Evolutionary conservation across 2,888 invertebrate species (phyloP).

Genomic region (Drosophila atripex): DNA sequence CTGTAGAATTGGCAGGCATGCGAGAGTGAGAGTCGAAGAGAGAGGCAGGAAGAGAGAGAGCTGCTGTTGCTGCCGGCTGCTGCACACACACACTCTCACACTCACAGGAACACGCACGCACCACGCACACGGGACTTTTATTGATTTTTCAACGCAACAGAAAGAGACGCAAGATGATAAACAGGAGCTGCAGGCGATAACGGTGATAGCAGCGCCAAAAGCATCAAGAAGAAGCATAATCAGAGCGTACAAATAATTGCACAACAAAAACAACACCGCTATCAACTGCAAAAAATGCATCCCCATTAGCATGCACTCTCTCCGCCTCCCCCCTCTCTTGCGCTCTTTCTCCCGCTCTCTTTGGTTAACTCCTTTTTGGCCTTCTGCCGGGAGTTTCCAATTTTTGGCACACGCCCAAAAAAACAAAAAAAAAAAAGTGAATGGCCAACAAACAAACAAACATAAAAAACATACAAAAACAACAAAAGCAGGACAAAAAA

Average conservation of each 20-base stretch:
- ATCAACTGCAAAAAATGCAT: neutral
- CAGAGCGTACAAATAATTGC: neutral
- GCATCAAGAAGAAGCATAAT: neutral
- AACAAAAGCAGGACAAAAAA: neutral
- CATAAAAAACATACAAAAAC: neutral
- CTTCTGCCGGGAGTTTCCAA: neutral
- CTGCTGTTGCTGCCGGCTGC: conserved; percentile 28
- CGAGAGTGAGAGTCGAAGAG: conserved; percentile 5
- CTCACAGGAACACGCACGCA: neutral
- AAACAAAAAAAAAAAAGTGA: neutral
- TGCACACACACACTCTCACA: conserved; percentile 33
- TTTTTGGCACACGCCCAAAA: conserved; percentile 8
- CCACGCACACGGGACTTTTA: conserved; percentile 36
- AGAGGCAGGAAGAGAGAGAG: conserved; percentile 16
- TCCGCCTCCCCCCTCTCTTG: neutral
- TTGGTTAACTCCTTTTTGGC: conserved; percentile 1
- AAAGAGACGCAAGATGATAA: conserved; percentile 15
- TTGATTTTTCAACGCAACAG: conserved; percentile 40
- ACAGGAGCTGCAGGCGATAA: conserved; percentile 25
- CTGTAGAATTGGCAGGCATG: conserved; percentile 5
- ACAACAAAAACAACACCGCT: neutral
- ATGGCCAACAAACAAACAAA: neutral
- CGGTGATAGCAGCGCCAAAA: neutral
- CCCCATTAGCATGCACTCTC: neutral
- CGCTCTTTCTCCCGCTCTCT: neutral